A percentile compares a stretch with the other conserved stretches of the same genome.
These are phyloP conservation scores for Epirrhoe tristata DNA, from an alignment of 2,888 invertebrate genomes.

Conservation along the genomic window DNA sequence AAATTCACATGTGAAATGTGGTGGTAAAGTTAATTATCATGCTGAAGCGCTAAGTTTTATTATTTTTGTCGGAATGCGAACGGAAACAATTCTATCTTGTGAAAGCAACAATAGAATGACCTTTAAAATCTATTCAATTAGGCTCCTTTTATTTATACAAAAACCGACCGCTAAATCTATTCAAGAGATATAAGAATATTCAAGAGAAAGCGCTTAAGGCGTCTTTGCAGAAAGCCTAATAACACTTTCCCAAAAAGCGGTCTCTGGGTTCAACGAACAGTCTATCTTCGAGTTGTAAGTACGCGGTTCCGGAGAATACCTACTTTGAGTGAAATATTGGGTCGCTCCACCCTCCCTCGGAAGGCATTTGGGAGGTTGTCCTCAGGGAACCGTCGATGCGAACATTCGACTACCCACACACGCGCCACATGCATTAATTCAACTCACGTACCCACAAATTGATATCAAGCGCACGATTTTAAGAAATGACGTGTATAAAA, in stretches of 20 bases:
- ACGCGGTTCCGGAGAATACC: slow-evolving; percentile 19
- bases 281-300: slow-evolving; percentile 10
- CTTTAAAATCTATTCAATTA: slow-evolving; percentile 19
- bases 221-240: slow-evolving; percentile 31
- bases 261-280: slow-evolving; percentile 25
- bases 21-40: not conserved
- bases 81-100: slow-evolving; percentile 9
- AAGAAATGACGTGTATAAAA: slow-evolving; percentile 72
- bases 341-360: slow-evolving; percentile 35
- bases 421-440: slow-evolving; percentile 59
- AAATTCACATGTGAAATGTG: not conserved
- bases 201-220: slow-evolving; percentile 37
- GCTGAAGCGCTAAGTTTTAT: not conserved
- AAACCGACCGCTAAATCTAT: slow-evolving; percentile 37
- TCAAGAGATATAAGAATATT: too few species aligned
- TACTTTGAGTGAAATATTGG: slow-evolving; percentile 42
- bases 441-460: slow-evolving; percentile 68
- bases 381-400: slow-evolving; percentile 35
- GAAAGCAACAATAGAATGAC: slow-evolving; percentile 15
- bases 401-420: slow-evolving; percentile 46
- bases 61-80: not conserved
- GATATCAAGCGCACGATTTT: slow-evolving; percentile 74
- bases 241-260: slow-evolving; percentile 30
- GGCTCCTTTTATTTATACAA: slow-evolving; percentile 27
- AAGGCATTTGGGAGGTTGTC: slow-evolving; percentile 36